A percentile compares a stretch with the other conserved stretches of the same genome.
These are phyloP conservation scores for Hippolais icterina DNA, from an alignment of 2,113 vertebrate species.

Conservation along the genomic window DNA sequence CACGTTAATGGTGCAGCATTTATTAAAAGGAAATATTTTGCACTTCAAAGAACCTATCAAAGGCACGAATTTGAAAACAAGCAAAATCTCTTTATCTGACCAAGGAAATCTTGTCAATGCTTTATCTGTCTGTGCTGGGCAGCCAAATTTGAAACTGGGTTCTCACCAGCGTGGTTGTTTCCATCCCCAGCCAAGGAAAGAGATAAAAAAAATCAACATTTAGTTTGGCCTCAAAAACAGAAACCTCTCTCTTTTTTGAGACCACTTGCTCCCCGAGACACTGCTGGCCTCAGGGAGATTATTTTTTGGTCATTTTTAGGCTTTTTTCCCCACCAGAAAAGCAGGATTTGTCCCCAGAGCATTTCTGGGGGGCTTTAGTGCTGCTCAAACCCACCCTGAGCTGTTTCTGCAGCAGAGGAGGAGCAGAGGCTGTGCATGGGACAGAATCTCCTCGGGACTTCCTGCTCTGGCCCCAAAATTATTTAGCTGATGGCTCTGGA, in stretches of 20 bases:
- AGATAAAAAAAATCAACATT: slow-evolving; percentile 32
- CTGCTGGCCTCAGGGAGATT: neutral
- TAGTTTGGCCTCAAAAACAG: neutral
- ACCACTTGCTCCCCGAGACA: neutral
- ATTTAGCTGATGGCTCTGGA: neutral
- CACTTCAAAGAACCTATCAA: neutral
- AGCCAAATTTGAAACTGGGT: neutral
- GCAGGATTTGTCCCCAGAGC: neutral
- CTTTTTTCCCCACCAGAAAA: neutral
- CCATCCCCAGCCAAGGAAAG: neutral
- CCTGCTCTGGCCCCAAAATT: neutral
- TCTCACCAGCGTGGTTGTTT: slow-evolving; percentile 14
- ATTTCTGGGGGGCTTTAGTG: neutral
- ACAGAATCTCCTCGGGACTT: neutral
- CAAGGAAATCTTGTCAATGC: neutral
- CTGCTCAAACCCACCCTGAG: neutral
- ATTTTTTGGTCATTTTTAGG: neutral
- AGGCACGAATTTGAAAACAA: slow-evolving; percentile 4
- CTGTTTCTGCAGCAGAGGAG: fast-evolving
- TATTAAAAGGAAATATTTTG: slow-evolving; percentile 11
- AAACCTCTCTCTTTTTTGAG: neutral
- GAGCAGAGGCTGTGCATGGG: fast-evolving
- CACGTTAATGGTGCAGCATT: neutral
- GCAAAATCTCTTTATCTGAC: neutral
- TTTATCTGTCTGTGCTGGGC: neutral